phyloP scores from a whole-genome alignment of 2,113 vertebrate species.

The Plectropomus leopardus region DNA sequence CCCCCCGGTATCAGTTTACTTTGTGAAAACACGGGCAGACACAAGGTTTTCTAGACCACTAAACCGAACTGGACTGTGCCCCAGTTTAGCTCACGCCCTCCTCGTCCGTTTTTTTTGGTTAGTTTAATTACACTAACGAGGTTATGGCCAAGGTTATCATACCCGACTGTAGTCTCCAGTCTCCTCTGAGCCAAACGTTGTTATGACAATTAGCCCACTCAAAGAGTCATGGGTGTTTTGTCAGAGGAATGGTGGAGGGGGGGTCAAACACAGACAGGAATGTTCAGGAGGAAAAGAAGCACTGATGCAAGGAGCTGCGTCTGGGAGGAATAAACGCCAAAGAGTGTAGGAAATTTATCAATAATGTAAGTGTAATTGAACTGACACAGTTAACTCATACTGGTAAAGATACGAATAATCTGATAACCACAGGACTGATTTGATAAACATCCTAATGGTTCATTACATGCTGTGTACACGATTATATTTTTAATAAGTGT shows the following conservation, averaged over 20 bases:
- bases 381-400: conserved; percentile 9
- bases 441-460: conserved; percentile 24
- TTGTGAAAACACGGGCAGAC: conserved; percentile 9
- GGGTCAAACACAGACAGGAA: conserved; percentile 43
- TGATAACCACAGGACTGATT: conserved; percentile 27
- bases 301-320: conserved; percentile 8
- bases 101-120: conserved; percentile 50
- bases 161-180: conserved; percentile 47
- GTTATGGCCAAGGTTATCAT: conserved; percentile 70
- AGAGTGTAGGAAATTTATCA: not conserved
- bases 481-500: conserved; percentile 2
- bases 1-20: conserved; percentile 26
- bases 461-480: not conserved
- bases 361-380: not conserved
- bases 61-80: conserved; percentile 5
- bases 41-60: conserved; percentile 1
- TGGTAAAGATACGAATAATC: conserved; percentile 36
- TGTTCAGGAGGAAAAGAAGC: conserved; percentile 37
- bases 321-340: not conserved
- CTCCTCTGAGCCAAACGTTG: conserved; percentile 55
- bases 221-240: conserved; percentile 65
- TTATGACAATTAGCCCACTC: conserved; percentile 73
- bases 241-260: conserved; percentile 19
- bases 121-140: conserved; percentile 71
- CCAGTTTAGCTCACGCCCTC: conserved; percentile 41